Evolutionary conservation across 2,113 vertebrate species (phyloP).

Genomic region (Lophius piscatorius): DNA sequence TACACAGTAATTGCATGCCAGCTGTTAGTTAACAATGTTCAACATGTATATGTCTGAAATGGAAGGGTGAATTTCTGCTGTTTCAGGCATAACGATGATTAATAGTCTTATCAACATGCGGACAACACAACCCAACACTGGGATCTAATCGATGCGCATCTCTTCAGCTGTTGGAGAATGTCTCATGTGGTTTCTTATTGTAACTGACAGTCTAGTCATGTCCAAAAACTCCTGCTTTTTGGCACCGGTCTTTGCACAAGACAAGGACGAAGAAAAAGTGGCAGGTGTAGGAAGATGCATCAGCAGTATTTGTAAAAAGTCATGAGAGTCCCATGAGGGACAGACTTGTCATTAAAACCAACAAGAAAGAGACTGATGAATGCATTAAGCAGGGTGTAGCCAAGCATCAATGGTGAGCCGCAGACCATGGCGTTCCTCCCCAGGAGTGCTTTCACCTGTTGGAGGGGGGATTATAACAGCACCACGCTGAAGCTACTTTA

Average conservation of each 20-base stretch:
- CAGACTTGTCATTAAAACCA: slow-evolving; percentile 81
- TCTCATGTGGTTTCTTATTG: slow-evolving; percentile 27
- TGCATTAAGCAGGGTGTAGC: slow-evolving; percentile 83
- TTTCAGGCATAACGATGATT: slow-evolving; percentile 63
- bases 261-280: slow-evolving; percentile 24
- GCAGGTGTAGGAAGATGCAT: slow-evolving; percentile 72
- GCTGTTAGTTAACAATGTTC: slow-evolving; percentile 25
- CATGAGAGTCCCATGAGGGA: slow-evolving; percentile 72
- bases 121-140: slow-evolving; percentile 60
- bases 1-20: slow-evolving; percentile 43
- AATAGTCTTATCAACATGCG: slow-evolving; percentile 70
- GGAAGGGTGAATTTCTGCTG: slow-evolving; percentile 61
- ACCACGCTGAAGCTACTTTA: slow-evolving; percentile 46
- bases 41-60: slow-evolving; percentile 45
- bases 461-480: slow-evolving; percentile 65
- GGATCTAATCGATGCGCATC: slow-evolving; percentile 66
- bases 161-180: slow-evolving; percentile 51
- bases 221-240: slow-evolving; percentile 54
- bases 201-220: slow-evolving; percentile 51
- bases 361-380: slow-evolving; percentile 84
- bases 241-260: slow-evolving; percentile 60
- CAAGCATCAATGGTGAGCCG: slow-evolving; percentile 42
- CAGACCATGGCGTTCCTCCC: slow-evolving; percentile 39
- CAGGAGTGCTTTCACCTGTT: slow-evolving; percentile 50
- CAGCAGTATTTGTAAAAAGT: slow-evolving; percentile 86